These are phyloP conservation scores for Andrena cerasifolii DNA, from an alignment of 1,140 invertebrate species.

Conservation along the genomic window DNA sequence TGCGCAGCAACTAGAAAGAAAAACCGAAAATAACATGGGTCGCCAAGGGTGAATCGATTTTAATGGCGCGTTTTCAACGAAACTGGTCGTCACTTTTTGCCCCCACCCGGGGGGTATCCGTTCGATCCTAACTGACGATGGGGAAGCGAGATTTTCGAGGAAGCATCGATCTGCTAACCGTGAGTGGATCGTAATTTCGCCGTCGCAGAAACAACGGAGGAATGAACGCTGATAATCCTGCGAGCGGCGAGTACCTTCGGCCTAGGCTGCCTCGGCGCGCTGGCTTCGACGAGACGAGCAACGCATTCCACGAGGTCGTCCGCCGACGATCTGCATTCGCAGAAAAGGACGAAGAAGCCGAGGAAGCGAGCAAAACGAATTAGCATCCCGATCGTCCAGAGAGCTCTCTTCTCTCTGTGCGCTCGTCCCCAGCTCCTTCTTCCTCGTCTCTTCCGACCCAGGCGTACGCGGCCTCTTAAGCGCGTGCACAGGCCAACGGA, in stretches of 20 bases:
- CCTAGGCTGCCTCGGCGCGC: conserved; percentile 19
- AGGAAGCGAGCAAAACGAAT: conserved; percentile 69
- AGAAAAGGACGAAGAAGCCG: conserved; percentile 66
- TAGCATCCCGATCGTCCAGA: conserved; percentile 66
- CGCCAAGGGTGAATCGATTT: too few species aligned
- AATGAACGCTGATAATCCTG: conserved; percentile 40
- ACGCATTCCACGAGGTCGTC: conserved; percentile 65
- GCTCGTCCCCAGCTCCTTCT: conserved; percentile 1
- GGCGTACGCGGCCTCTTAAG: conserved; percentile 52
- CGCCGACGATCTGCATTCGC: conserved; percentile 69
- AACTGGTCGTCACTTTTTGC: too few species aligned
- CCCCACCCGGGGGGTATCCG: too few species aligned
- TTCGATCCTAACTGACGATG: not conserved
- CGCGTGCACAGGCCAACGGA: conserved; percentile 38
- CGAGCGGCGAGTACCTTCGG: conserved; percentile 46
- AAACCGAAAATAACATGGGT: too few species aligned
- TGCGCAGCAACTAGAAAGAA: too few species aligned
- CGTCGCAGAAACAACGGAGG: conserved; percentile 17
- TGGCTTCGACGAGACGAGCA: conserved; percentile 45
- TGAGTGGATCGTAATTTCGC: not conserved
- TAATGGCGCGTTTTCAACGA: conserved; percentile 4
- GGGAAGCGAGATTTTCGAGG: conserved; percentile 2
- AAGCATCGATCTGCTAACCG: not conserved
- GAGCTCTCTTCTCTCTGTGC: not conserved
- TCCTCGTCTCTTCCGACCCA: conserved; percentile 15